Base-by-base conservation (phyloP, 2,888 invertebrate species). In the Perizoma flavofasciatum region DNA sequence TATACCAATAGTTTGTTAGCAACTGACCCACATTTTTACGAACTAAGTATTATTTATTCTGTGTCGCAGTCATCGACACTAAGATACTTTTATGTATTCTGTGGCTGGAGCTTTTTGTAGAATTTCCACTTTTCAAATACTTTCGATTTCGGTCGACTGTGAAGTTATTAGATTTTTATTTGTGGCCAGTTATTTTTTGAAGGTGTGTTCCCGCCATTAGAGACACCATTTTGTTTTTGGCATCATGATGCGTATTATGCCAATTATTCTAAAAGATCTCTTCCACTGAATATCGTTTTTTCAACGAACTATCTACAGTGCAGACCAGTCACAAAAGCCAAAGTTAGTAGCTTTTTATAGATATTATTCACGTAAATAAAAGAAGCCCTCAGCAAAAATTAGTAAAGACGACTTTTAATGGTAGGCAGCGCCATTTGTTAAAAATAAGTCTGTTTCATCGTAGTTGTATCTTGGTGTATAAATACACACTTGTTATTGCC, bases 141-240 rank as follows among this genome's bases (percentile, higher is more conserved):
- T 88, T 88, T 88, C 87, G 74, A 78, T 88, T 84, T 83, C 78
- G 71, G 74, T 72, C 60, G 67, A 66, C 61, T 70, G 72, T 74
- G 71, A 74, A 75, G 69, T 66, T 67, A 67, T 73, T 71, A 68
- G 67, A 65, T 67, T 67, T 73, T 70, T 67, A 68, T 70, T 72
- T 71, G 59, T 53, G 37, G 47, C 50, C 49, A 66, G 56, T 57
- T 35, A 7, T 39, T 55, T 43, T n/a, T 49, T 57, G 44, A 37
- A 9, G 33, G 6, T 5, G 35, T 46, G 32, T 39, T 46, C 22
- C 39, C 40, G 32, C 49, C 40, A 5, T 40, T 2, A 33, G 8
- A 6, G 5, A 9, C 44, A 4, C 22, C 6, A 44, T 6, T 22
- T 37, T 10, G 22, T 49, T 39, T 49, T 49, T 37, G 37, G 11